Evolutionary conservation across 2,113 vertebrate genomes (phyloP).

Genomic region (Lathamus discolor): DNA sequence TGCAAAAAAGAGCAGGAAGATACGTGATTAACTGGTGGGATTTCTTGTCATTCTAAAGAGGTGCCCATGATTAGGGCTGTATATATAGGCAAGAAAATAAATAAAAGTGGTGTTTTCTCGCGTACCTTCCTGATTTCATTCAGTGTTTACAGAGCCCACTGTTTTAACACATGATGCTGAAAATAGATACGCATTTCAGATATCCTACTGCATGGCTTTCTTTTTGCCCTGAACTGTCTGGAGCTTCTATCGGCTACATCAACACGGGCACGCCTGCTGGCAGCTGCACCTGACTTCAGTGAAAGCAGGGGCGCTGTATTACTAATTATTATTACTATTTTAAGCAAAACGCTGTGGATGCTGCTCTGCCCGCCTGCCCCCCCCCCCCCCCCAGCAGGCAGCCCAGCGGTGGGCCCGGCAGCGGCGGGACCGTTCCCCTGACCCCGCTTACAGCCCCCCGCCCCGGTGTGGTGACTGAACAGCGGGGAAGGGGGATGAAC

Average conservation of each 20-base stretch:
- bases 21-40: rapidly evolving
- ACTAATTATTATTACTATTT: too few relatives aligned
- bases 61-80: rapidly evolving
- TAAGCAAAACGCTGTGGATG: rapidly evolving
- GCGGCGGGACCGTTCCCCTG: background rate
- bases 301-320: rapidly evolving
- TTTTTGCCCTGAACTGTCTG: background rate
- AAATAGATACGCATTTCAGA: rapidly evolving
- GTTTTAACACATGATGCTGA: rapidly evolving
- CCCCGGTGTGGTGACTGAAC: background rate
- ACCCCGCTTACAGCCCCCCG: background rate
- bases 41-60: background rate
- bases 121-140: background rate
- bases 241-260: background rate
- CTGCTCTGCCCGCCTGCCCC: background rate
- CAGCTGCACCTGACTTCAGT: background rate
- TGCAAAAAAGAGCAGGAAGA: background rate
- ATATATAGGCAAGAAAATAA: rapidly evolving
- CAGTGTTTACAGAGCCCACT: rapidly evolving
- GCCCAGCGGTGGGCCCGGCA: background rate
- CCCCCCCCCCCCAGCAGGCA: too few relatives aligned
- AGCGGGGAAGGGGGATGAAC: background rate
- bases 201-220: rapidly evolving
- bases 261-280: background rate
- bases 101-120: rapidly evolving